Conservation (phyloP, 1,140 invertebrate species). For the Aphelinus certus region DNA sequence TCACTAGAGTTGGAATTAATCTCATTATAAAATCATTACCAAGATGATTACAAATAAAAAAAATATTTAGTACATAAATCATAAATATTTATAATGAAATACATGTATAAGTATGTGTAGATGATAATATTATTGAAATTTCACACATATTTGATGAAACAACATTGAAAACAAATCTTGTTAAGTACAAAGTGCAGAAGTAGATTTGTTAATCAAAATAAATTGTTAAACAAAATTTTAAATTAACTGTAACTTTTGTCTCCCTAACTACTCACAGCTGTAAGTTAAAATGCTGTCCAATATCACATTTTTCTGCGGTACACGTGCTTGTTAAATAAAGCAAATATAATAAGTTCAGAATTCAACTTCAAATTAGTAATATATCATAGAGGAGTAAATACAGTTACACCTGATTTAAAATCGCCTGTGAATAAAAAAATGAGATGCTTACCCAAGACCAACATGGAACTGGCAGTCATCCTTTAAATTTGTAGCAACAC, state of each 20-base stretch:
- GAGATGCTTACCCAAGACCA: slow-evolving; percentile 83
- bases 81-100: background rate
- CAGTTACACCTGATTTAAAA: background rate
- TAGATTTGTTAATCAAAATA: too few species aligned
- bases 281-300: slow-evolving; percentile 58
- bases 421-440: background rate
- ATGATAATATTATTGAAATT: background rate
- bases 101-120: too few species aligned
- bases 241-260: background rate
- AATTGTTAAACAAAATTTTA: too few species aligned
- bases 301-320: slow-evolving; percentile 62
- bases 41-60: slow-evolving; percentile 20
- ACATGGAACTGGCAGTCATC: slow-evolving; percentile 96
- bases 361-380: background rate
- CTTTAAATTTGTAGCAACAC: slow-evolving; percentile 87
- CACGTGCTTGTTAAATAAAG: slow-evolving; percentile 62
- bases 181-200: too few species aligned
- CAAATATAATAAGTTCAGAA: slow-evolving; percentile 27
- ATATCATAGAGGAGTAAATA: background rate
- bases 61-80: background rate
- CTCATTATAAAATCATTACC: slow-evolving; percentile 3
- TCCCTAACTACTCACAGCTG: slow-evolving; percentile 55
- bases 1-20: slow-evolving; percentile 54
- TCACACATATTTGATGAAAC: slow-evolving; percentile 2
- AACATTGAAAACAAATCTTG: too few species aligned